A percentile compares a stretch with the other conserved stretches of the same genome.
These are phyloP conservation scores for Dicentrarchus labrax DNA, from an alignment of 2,113 vertebrate genomes.

Conservation along the genomic window DNA sequence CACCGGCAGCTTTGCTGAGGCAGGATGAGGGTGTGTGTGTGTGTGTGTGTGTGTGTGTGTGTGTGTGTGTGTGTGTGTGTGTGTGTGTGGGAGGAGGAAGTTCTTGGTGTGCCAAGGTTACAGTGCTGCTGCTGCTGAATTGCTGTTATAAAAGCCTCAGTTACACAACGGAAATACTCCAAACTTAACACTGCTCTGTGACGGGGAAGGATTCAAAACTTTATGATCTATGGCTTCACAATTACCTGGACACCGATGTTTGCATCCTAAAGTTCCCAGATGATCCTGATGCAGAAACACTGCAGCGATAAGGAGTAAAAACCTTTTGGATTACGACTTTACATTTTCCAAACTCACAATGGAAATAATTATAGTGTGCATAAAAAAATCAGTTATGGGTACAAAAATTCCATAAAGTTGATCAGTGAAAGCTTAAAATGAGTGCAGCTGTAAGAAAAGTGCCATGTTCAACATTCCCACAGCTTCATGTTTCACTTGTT, in stretches of 20 bases:
- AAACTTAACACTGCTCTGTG: conserved; percentile 35
- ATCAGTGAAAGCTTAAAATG: background rate
- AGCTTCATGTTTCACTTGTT: background rate
- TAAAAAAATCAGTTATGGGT: no score
- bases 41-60: conserved; percentile 31
- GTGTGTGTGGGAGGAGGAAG: conserved; percentile 61
- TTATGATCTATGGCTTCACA: background rate
- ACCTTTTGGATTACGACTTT: background rate
- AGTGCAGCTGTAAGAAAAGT: background rate
- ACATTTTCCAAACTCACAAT: no score
- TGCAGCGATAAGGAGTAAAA: background rate
- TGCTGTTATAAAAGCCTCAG: conserved; percentile 60
- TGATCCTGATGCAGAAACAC: background rate
- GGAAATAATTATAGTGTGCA: background rate
- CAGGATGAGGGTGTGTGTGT: conserved; percentile 58
- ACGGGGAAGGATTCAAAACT: conserved; percentile 16
- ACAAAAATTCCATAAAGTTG: no score
- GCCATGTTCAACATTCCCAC: background rate
- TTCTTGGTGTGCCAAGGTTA: conserved; percentile 67
- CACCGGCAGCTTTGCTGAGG: conserved; percentile 55
- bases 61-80: conserved; percentile 36
- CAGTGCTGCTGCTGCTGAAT: conserved; percentile 47
- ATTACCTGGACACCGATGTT: background rate
- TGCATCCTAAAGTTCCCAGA: background rate
- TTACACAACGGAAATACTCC: conserved; percentile 59